Evolutionary conservation across 2,797 vertebrate genomes (phyloP).

Genomic region (Apogon talboti): DNA sequence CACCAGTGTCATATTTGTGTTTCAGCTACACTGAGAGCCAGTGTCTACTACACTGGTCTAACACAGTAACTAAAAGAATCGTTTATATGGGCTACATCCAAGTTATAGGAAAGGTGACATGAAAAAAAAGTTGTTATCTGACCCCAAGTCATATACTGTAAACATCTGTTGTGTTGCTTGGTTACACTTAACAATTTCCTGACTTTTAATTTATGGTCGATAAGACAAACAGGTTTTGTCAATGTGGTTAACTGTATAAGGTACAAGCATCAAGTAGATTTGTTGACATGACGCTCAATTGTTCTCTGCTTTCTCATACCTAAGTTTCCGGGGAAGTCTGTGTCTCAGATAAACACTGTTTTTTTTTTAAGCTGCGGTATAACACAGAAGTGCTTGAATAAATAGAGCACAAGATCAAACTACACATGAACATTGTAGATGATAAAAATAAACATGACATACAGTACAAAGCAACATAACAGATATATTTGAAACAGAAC

Average conservation of each 20-base stretch:
- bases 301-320: too few relatives aligned
- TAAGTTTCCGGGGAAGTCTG: too few relatives aligned
- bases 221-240: background rate
- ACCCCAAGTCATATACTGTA: background rate
- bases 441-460: too few relatives aligned
- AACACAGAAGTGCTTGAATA: too few relatives aligned
- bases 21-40: background rate
- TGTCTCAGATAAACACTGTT: too few relatives aligned
- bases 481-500: too few relatives aligned
- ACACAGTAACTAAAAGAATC: background rate
- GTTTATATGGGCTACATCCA: background rate
- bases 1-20: background rate
- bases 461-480: too few relatives aligned
- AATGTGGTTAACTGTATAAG: background rate
- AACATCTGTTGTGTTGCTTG: background rate
- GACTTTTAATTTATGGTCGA: background rate
- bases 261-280: background rate
- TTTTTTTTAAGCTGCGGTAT: too few relatives aligned
- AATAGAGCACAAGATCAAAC: too few relatives aligned
- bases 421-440: too few relatives aligned
- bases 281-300: too few relatives aligned
- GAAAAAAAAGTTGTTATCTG: background rate
- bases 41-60: background rate
- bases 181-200: background rate
- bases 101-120: background rate